These are phyloP conservation scores for Acropternis orthonyx DNA, from an alignment of 2,797 vertebrate species.

Conservation along the genomic window DNA sequence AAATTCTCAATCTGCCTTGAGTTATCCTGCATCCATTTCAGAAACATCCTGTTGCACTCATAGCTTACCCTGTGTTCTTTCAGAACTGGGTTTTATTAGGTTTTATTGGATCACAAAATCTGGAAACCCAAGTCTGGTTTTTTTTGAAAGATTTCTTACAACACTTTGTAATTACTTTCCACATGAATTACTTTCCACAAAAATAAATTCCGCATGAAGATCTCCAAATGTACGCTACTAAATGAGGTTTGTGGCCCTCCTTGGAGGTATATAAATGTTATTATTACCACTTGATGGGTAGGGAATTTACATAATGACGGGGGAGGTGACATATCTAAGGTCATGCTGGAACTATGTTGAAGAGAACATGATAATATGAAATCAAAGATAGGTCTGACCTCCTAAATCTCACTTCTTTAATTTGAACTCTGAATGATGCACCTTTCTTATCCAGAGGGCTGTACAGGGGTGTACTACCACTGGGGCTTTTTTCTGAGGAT, in stretches of 20 bases:
- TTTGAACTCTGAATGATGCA: not conserved
- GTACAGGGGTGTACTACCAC: not conserved
- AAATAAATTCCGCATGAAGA: not conserved
- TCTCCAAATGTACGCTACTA: not conserved
- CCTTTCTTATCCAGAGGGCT: not conserved
- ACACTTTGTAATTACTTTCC: not conserved
- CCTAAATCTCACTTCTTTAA: not conserved
- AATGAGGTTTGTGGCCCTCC: not conserved
- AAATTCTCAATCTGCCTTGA: not conserved
- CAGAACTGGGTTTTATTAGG: not conserved
- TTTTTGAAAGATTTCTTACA: not conserved
- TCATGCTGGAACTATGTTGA: not conserved
- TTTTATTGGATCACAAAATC: not conserved
- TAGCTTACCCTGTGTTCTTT: not conserved
- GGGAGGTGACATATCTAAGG: not conserved
- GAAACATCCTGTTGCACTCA: not conserved
- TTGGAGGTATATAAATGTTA: not conserved
- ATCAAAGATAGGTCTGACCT: not conserved
- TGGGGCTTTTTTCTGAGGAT: not conserved
- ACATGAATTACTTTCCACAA: no score
- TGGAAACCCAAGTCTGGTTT: not conserved
- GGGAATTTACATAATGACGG: not conserved
- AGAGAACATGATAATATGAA: not conserved
- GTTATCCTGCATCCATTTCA: not conserved
- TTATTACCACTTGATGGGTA: not conserved